Percentiles rank a stretch among this genome's conserved stretches.
These are phyloP conservation scores for Drosophila paucipuncta DNA, from an alignment of 2,888 invertebrate genomes.

Conservation along the genomic window DNA sequence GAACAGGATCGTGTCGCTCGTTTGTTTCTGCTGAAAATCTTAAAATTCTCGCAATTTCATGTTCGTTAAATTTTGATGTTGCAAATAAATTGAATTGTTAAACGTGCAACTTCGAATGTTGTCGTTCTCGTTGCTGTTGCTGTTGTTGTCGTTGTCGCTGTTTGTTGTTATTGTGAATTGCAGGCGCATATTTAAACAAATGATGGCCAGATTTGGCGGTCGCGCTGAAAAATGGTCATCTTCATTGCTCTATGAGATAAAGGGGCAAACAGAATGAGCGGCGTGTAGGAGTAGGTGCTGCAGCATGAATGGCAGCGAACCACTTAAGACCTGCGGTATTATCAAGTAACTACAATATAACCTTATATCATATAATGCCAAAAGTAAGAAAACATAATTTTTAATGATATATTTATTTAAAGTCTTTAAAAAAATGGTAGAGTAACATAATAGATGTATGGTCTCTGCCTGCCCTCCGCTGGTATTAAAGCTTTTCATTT, in stretches of 20 bases:
- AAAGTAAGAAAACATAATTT: neutral
- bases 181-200: constrained; percentile 85
- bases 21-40: constrained; percentile 85
- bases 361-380: neutral
- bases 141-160: constrained; percentile 37
- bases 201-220: constrained; percentile 82
- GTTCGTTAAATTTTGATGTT: constrained; percentile 84
- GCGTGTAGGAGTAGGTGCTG: neutral
- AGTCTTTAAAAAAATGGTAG: neutral
- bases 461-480: constrained; percentile 24
- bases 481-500: neutral
- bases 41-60: constrained; percentile 86
- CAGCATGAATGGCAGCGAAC: constrained; percentile 16
- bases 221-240: constrained; percentile 64
- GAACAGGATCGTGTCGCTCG: constrained; percentile 85
- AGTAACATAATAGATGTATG: neutral
- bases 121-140: constrained; percentile 60
- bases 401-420: neutral
- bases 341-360: neutral
- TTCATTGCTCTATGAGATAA: constrained; percentile 52
- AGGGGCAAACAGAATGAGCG: constrained; percentile 3
- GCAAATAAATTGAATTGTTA: constrained; percentile 85
- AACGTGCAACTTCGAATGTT: constrained; percentile 83
- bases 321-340: neutral
- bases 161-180: constrained; percentile 65